phyloP scores from a whole-genome alignment of 2,797 vertebrate species.

The Allobates femoralis region DNA sequence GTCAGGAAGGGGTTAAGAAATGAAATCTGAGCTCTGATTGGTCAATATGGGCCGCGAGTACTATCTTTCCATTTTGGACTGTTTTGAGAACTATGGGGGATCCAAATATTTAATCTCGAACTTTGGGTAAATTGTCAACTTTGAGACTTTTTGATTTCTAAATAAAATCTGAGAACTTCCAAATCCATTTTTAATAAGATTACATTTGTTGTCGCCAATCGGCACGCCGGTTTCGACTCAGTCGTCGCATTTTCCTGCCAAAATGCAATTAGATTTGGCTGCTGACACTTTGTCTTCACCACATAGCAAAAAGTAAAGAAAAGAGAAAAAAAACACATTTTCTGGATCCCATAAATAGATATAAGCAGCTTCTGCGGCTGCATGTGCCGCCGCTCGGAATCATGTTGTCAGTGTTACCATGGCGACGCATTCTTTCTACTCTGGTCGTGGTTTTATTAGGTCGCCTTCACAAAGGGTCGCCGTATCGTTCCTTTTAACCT shows the following conservation, averaged over 20 bases:
- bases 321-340: conserved; percentile 7
- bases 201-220: conserved; percentile 25
- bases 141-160: background rate
- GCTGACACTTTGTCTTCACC: conserved; percentile 46
- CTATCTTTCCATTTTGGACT: too few species aligned
- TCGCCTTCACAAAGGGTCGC: conserved; percentile 1
- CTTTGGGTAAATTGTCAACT: too few species aligned
- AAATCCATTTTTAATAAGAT: background rate
- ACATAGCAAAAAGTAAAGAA: conserved; percentile 29
- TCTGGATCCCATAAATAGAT: conserved; percentile 41
- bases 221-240: background rate
- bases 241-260: conserved; percentile 36
- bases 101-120: too few species aligned
- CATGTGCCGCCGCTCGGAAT: background rate
- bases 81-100: too few species aligned
- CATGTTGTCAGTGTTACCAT: conserved; percentile 31
- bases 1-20: too few species aligned
- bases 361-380: conserved; percentile 13
- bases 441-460: conserved; percentile 22
- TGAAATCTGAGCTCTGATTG: too few species aligned
- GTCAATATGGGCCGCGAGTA: too few species aligned
- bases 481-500: conserved; percentile 9
- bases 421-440: background rate
- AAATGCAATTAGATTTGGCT: conserved; percentile 32
- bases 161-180: background rate